Evolutionary conservation across 2,113 vertebrate species (phyloP).

Genomic region (Silurus glanis): DNA sequence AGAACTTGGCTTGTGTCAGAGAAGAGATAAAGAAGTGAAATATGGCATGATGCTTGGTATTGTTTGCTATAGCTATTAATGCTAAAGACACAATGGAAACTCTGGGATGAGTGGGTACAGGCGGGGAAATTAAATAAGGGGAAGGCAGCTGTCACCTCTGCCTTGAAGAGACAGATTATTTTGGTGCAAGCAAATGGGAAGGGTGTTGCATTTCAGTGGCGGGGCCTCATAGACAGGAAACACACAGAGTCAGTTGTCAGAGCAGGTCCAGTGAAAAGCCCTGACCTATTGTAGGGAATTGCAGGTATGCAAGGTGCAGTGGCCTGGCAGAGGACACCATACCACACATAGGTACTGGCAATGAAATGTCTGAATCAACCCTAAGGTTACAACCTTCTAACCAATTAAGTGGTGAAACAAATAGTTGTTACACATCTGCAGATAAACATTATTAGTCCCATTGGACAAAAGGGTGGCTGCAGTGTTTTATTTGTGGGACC

Average conservation of each 20-base stretch:
- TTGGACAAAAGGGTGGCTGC: background rate
- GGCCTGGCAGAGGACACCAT: constrained; percentile 42
- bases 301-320: constrained; percentile 58
- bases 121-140: constrained; percentile 37
- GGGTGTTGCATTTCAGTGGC: constrained; percentile 54
- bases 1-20: constrained; percentile 26
- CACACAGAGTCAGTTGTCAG: constrained; percentile 72
- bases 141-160: constrained; percentile 45
- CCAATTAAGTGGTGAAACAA: background rate
- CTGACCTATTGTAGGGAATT: constrained; percentile 77
- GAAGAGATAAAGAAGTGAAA: constrained; percentile 7
- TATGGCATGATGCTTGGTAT: constrained; percentile 8
- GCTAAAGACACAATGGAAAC: constrained; percentile 35
- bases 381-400: constrained; percentile 6
- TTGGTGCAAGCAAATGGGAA: constrained; percentile 30
- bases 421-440: background rate
- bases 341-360: constrained; percentile 10
- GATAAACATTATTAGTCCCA: background rate
- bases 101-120: background rate
- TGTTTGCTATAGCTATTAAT: constrained; percentile 25
- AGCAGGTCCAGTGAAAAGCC: constrained; percentile 73
- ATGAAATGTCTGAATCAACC: constrained; percentile 10
- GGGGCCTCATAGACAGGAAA: constrained; percentile 62
- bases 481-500: too few species aligned
- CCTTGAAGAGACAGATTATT: constrained; percentile 53